Conservation (phyloP, 2,888 invertebrate genomes). For the Drosophila mayaguana region DNA sequence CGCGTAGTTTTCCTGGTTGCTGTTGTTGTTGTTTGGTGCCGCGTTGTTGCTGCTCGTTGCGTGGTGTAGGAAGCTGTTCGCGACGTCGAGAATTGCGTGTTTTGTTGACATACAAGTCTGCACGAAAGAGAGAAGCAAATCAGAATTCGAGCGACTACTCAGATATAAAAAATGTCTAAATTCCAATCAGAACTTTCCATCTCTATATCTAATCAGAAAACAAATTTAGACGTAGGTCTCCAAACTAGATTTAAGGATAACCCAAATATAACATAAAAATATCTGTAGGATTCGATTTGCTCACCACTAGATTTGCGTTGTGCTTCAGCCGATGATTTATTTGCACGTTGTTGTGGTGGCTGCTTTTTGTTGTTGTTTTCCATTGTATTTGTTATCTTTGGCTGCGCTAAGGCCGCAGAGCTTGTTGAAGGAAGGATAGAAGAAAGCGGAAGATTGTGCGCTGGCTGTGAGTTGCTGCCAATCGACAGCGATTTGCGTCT, state of each 20-base stretch:
- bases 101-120: slow-evolving; percentile 78
- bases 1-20: slow-evolving; percentile 85
- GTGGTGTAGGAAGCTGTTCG: slow-evolving; percentile 85
- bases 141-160: background rate
- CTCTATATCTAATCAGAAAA: background rate
- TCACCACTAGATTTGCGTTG: slow-evolving; percentile 77
- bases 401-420: slow-evolving; percentile 45
- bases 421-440: slow-evolving; percentile 29
- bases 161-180: background rate
- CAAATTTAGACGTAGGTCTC: background rate
- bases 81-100: slow-evolving; percentile 81
- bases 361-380: slow-evolving; percentile 86
- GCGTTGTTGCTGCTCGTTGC: slow-evolving; percentile 86
- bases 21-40: slow-evolving; percentile 86
- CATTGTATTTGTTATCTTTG: slow-evolving; percentile 85
- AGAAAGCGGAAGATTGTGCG: slow-evolving; percentile 41
- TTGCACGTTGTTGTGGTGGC: slow-evolving; percentile 87
- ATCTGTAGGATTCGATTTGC: slow-evolving; percentile 69
- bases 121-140: background rate
- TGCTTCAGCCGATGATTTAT: slow-evolving; percentile 90
- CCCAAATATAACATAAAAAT: background rate
- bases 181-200: background rate
- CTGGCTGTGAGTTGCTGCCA: slow-evolving; percentile 56
- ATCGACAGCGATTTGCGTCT: slow-evolving; percentile 60
- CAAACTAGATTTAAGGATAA: background rate